Conservation (phyloP, 1,140 invertebrate species). For the Micrasema minimum region DNA sequence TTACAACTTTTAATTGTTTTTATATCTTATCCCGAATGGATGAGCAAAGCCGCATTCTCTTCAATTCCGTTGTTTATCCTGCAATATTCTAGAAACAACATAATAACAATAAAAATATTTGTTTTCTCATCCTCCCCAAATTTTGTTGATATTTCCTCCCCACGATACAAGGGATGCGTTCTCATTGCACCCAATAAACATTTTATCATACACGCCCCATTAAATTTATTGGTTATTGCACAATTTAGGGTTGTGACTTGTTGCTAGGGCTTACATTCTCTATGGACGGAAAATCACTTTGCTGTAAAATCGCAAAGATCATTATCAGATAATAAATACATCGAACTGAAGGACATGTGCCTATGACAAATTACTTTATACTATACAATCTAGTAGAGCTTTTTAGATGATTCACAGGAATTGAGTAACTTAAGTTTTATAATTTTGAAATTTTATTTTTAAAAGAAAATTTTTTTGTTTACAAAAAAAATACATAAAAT, state of each 20-base stretch:
- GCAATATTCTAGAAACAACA: too few relatives aligned
- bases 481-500: too few relatives aligned
- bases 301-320: constrained; percentile 26
- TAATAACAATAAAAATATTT: background rate
- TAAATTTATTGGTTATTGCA: constrained; percentile 31
- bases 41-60: too few relatives aligned
- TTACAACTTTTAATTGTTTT: too few relatives aligned
- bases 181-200: constrained; percentile 14
- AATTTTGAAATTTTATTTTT: too few relatives aligned
- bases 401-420: too few relatives aligned
- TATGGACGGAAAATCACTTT: constrained; percentile 10
- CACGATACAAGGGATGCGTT: constrained; percentile 1
- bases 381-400: too few relatives aligned
- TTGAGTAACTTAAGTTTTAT: too few relatives aligned
- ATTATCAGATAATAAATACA: constrained; percentile 25
- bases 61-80: too few relatives aligned
- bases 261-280: background rate
- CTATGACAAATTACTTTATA: too few relatives aligned
- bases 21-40: too few relatives aligned
- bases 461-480: too few relatives aligned
- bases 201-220: constrained; percentile 34
- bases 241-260: constrained; percentile 14
- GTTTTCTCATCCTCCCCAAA: background rate
- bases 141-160: constrained; percentile 11
- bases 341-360: background rate